Percentiles rank a stretch among this genome's conserved stretches.
phyloP scores from a whole-genome alignment of 64 coral and sea anemone species.

The Actinia equina region DNA sequence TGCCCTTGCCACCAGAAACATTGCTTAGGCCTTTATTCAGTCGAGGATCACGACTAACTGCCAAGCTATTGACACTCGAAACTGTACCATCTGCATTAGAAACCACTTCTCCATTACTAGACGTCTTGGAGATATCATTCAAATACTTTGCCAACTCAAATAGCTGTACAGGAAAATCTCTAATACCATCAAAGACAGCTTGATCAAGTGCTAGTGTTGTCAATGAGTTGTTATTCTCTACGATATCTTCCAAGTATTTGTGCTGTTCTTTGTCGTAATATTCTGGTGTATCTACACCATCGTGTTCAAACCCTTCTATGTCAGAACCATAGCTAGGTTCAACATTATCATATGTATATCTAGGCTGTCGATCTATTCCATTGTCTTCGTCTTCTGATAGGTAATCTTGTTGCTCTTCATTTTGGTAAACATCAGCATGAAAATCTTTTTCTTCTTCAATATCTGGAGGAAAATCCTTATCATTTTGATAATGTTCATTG shows the following conservation, averaged over 20 bases:
- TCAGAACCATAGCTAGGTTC: not conserved
- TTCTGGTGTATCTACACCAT: not conserved
- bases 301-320: not conserved
- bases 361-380: not conserved
- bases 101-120: not conserved
- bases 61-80: not conserved
- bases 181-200: not conserved
- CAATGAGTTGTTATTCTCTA: not conserved
- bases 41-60: not conserved
- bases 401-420: not conserved
- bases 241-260: not conserved
- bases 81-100: not conserved
- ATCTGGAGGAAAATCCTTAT: not conserved
- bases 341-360: not conserved
- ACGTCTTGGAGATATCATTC: not conserved
- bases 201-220: conserved; percentile 1
- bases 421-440: not conserved
- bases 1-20: not conserved
- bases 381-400: not conserved
- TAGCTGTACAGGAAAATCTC: not conserved
- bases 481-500: not conserved
- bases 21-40: not conserved
- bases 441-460: not conserved
- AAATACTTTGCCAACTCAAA: not conserved
- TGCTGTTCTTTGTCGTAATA: not conserved